These are phyloP conservation scores for Notiomystis cincta DNA, from an alignment of 2,113 vertebrate genomes.

Conservation along the genomic window DNA sequence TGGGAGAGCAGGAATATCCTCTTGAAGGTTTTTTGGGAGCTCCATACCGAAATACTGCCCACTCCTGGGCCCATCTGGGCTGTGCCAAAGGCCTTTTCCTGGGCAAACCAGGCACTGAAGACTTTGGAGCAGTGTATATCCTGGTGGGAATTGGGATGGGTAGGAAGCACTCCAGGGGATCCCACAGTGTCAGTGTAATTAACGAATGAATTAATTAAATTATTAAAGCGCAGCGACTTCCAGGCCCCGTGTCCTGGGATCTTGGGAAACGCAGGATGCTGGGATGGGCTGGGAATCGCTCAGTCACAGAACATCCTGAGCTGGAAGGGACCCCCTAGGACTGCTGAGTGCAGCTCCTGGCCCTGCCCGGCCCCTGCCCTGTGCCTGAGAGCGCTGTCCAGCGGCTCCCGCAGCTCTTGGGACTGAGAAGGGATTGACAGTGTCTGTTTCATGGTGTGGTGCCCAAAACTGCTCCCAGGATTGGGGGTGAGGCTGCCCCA, in stretches of 20 bases:
- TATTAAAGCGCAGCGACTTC: not conserved
- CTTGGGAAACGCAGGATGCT: not conserved
- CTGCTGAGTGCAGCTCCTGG: not conserved
- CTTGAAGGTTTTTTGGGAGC: not conserved
- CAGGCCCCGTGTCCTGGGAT: not conserved
- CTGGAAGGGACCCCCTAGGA: not conserved
- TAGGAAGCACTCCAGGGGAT: not conserved
- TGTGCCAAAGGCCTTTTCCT: not conserved
- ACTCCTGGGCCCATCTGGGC: not conserved
- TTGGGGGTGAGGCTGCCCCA: not conserved
- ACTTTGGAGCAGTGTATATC: not conserved
- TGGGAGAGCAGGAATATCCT: not conserved
- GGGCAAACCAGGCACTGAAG: not conserved
- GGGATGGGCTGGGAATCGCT: not conserved
- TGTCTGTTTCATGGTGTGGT: not conserved
- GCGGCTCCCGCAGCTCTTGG: no score
- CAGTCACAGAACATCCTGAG: not conserved
- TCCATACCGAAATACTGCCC: accelerated
- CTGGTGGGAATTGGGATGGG: not conserved
- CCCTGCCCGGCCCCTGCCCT: not conserved
- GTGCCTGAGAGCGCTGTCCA: no score
- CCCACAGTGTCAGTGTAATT: not conserved
- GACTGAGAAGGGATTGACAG: no score
- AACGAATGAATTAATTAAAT: not conserved
- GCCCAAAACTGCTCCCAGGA: not conserved